phyloP scores from a whole-genome alignment of 1,140 invertebrate species.

The Temnothorax longispinosus region DNA sequence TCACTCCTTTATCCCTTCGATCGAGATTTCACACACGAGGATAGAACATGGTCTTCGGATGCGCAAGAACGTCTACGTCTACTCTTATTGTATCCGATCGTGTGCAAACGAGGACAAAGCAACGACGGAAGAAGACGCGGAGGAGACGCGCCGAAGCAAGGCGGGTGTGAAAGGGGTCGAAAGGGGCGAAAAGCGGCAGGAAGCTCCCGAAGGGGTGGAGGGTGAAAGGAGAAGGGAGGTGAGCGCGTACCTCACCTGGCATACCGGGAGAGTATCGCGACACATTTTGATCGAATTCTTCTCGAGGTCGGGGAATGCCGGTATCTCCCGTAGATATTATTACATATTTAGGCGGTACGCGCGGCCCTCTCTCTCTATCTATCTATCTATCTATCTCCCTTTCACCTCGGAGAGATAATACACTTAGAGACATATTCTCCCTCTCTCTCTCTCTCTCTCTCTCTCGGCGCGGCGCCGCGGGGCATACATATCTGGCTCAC shows the following conservation, averaged over 20 bases:
- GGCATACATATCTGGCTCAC: conserved; percentile 78
- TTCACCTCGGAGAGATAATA: conserved; percentile 74
- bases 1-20: neutral
- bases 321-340: conserved; percentile 81
- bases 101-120: conserved; percentile 59
- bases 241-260: conserved; percentile 77
- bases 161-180: conserved; percentile 45
- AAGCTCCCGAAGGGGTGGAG: conserved; percentile 62
- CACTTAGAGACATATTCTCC: conserved; percentile 74
- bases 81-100: conserved; percentile 53
- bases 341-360: conserved; percentile 82
- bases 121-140: conserved; percentile 50
- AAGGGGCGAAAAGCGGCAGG: conserved; percentile 59
- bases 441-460: conserved; percentile 20
- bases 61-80: neutral
- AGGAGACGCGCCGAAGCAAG: conserved; percentile 29
- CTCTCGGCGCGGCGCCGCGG: conserved; percentile 66
- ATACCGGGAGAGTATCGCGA: conserved; percentile 79
- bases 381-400: neutral
- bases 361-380: conserved; percentile 46
- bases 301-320: conserved; percentile 72
- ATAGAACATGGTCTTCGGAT: neutral
- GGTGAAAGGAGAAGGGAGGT: conserved; percentile 68
- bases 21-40: conserved; percentile 10
- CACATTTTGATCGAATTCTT: conserved; percentile 83